Evolutionary conservation across 2,797 vertebrate species (phyloP), one percentile per base, ranked within the genome.

Genomic region (Anolis apletophallus): DNA sequence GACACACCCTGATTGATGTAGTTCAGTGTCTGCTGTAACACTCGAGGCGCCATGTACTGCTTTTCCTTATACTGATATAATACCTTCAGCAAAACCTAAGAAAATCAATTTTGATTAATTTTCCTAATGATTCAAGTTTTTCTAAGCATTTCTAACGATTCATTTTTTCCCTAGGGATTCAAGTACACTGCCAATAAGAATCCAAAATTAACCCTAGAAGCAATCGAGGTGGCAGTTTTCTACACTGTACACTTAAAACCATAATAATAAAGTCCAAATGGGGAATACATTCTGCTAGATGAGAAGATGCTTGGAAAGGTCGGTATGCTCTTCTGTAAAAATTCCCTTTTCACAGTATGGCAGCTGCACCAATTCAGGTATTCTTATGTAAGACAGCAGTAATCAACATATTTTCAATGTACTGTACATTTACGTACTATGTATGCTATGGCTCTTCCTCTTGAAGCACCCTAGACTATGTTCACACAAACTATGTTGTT

Each of bases 1-100:
- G 98, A 98, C 87, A 99, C 98, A 90, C 98, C 99, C 97, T 99
- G 98, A 96, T 99, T 99, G 93, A 99, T 98, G 91, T 99, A 99
- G 95, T 99, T 99, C 87, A 99, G 97, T 0, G 99, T 98, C 95
- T 99, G 99, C 94, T 99, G 99, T 92, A 99, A 96, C 92, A 99
- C 99, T 95, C 99, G 96, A 87, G 99, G 98, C 95, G 99, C 98
- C 95, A 99, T 97, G 29, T 99, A 99, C 91, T 99, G 98, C 94
- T 99, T 99, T 94, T 99, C 98, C 94, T 99, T 99, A 94, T 98
- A 99, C 74, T 99, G 98, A 96, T 99, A 99, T 57, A 99, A 97
- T 81, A 99, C 98, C 96, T 99, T 99, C 94, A 99, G 95, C 95
- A 99, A 97, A 90, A 99, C 98, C 99, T 99, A 87, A 59, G 69